These are phyloP conservation scores for Xiphias gladius DNA, from an alignment of 2,113 vertebrate genomes.

Conservation along the genomic window DNA sequence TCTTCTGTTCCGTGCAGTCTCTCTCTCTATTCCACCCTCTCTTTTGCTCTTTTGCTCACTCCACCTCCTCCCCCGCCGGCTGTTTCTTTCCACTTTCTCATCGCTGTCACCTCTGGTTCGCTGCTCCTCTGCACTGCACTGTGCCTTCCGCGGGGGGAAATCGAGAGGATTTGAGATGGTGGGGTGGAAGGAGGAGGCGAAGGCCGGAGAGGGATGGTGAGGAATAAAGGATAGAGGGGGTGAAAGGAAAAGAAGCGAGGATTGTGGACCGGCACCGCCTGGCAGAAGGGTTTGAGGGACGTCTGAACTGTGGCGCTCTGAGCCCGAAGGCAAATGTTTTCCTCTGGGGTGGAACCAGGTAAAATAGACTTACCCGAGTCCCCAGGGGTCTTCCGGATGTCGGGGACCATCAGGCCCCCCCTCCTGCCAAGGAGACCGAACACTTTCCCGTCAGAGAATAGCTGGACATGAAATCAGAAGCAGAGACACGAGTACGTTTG, in stretches of 20 bases:
- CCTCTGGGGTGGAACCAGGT: constrained; percentile 24
- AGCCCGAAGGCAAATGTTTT: constrained; percentile 5
- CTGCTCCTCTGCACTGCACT: constrained; percentile 9
- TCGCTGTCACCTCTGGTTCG: constrained; percentile 36
- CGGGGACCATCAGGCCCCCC: too few relatives aligned
- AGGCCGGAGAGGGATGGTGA: background rate
- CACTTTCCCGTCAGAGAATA: background rate
- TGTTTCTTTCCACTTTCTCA: constrained; percentile 7
- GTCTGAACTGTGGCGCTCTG: constrained; percentile 7
- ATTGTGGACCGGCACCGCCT: background rate
- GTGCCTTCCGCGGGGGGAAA: background rate
- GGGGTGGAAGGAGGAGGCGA: background rate
- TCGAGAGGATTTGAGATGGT: constrained; percentile 10
- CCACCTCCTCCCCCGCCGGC: constrained; percentile 3
- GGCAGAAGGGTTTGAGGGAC: background rate
- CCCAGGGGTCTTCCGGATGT: constrained; percentile 20
- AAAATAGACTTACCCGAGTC: background rate
- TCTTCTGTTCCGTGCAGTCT: background rate
- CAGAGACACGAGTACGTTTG: background rate
- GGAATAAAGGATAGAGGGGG: constrained; percentile 10
- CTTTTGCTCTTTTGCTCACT: constrained; percentile 20
- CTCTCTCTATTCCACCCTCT: background rate
- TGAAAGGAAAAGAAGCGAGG: background rate
- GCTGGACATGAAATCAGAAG: background rate
- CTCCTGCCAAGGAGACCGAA: background rate